Base-by-base conservation (phyloP, 2,888 invertebrate species). In the Drosophila diplacantha region DNA sequence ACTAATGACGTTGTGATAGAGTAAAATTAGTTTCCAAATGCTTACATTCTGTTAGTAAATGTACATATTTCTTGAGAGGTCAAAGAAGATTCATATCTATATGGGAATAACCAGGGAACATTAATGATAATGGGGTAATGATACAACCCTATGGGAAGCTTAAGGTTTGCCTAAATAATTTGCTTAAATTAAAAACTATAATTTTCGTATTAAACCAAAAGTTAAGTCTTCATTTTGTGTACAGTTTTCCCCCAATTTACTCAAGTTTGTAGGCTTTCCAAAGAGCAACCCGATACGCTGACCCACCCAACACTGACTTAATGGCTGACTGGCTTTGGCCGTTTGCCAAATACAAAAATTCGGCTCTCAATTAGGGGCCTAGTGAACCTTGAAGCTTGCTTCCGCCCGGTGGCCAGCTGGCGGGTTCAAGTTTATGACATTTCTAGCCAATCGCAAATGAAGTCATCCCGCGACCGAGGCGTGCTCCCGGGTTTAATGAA, bases 351-450 rank as follows among this genome's bases (percentile, higher is more conserved):
- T 43, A 41, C n/a, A 51, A 14, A 49, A 14, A 41, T 55, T 53
- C 44, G 58, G 66, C 37, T 44, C 61, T 72, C 64, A 75, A 75
- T 77, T 72, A 71, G 75, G 60, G 62, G 73, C 67, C 64, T 73
- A 69, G 50, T 76, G 76, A 79, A 77, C 77, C 70, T 61, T 58
- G 64, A 62, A 70, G 73, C 14, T 24, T 38, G 70, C 62, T 74
- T 77, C 77, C 77, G 79, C 59, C 50, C 50, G 11, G 7, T 38
- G 35, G 35, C 20, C 69, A 61, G 51, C 73, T 16, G 58, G 43
- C 35, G 69, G 54, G 79, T 79, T 78, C 81, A 78, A 79, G 79
- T 80, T 73, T 74, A 80, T 78, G 79, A 69, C 76, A 79, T 80
- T 77, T 72, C 70, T 76, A 79, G 66, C 61, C 67, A 60, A 31